Conservation (phyloP, 2,888 invertebrate genomes). For the Eulithis testata region DNA sequence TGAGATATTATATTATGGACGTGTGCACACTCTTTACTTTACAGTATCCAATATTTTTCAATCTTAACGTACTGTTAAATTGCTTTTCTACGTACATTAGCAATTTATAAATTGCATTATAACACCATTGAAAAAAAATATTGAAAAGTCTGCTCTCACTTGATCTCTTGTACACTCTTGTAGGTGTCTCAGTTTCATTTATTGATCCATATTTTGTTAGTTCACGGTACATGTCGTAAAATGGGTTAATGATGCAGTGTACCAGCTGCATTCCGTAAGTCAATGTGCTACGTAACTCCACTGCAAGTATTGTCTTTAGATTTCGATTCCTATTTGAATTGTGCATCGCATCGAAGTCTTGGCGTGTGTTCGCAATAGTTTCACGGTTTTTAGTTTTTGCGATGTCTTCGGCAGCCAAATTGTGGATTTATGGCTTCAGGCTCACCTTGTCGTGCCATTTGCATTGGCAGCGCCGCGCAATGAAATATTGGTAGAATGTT, state of each 20-base stretch:
- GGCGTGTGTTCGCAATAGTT: conserved; percentile 27
- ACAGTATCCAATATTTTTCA: background rate
- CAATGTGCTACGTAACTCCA: conserved; percentile 26
- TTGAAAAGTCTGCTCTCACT: too few species aligned
- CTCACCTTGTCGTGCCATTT: conserved; percentile 18
- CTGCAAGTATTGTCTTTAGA: conserved; percentile 37
- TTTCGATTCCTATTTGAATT: conserved; percentile 23
- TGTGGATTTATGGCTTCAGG: conserved; percentile 20
- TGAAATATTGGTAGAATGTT: conserved; percentile 5
- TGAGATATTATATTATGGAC: conserved; percentile 9
- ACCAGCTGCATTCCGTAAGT: conserved; percentile 17
- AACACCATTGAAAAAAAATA: too few species aligned
- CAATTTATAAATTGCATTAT: too few species aligned
- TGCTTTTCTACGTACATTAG: background rate
- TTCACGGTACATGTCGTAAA: too few species aligned
- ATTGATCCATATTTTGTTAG: too few species aligned
- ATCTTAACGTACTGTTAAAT: background rate
- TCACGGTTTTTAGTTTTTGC: conserved; percentile 25
- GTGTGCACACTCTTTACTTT: conserved; percentile 8
- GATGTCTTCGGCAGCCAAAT: conserved; percentile 29
- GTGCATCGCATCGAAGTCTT: conserved; percentile 16
- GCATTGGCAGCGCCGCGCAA: conserved; percentile 18
- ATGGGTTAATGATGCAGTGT: background rate
- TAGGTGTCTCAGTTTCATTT: too few species aligned
- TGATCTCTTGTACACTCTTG: too few species aligned